These are phyloP conservation scores for Habroteleia sp. DNA, from an alignment of 2,888 invertebrate genomes.

Conservation along the genomic window DNA sequence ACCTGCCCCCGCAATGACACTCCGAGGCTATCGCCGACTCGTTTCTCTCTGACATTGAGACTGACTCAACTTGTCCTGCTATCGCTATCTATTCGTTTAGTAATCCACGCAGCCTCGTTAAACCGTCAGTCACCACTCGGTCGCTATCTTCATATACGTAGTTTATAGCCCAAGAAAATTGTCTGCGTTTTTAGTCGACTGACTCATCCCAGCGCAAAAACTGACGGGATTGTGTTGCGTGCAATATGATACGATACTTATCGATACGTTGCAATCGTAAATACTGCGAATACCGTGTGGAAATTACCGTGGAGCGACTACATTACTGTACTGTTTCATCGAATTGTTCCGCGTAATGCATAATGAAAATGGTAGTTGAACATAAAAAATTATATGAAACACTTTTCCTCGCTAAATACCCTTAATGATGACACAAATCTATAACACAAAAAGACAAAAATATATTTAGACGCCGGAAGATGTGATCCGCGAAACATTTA, in stretches of 20 bases:
- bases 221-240: constrained; percentile 45
- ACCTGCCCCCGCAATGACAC: constrained; percentile 65
- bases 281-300: constrained; percentile 17
- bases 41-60: constrained; percentile 66
- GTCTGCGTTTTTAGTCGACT: constrained; percentile 37
- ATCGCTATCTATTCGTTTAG: constrained; percentile 61
- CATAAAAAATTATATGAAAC: too few relatives aligned
- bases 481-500: too few relatives aligned
- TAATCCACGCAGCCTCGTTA: constrained; percentile 56
- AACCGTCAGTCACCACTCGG: constrained; percentile 58
- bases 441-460: too few relatives aligned
- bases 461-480: too few relatives aligned
- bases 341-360: constrained; percentile 2
- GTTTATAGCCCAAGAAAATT: constrained; percentile 48
- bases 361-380: not conserved
- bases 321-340: constrained; percentile 17
- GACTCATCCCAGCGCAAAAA: constrained; percentile 42
- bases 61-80: constrained; percentile 64
- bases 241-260: constrained; percentile 53
- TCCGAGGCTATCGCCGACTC: constrained; percentile 64
- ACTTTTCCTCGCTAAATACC: too few relatives aligned
- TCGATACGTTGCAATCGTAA: constrained; percentile 43
- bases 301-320: constrained; percentile 44
- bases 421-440: too few relatives aligned
- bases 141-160: constrained; percentile 53